phyloP scores from a whole-genome alignment of 2,113 vertebrate species.

The Brachypodius melanocephalos region DNA sequence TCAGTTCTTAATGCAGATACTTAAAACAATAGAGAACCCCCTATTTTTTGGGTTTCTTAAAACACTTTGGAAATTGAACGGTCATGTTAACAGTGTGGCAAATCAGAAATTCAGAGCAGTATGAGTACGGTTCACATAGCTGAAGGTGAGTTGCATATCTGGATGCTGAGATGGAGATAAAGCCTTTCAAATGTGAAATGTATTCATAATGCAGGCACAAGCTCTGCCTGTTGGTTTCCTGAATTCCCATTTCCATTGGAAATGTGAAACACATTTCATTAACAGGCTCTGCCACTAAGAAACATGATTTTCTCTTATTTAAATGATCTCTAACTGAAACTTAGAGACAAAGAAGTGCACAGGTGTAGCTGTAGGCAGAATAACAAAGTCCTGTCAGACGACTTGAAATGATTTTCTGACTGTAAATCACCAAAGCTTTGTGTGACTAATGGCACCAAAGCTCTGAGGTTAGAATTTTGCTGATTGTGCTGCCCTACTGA shows the following conservation, averaged over 20 bases:
- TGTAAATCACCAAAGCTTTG: conserved; percentile 38
- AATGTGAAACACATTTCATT: conserved; percentile 33
- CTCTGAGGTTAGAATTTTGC: conserved; percentile 34
- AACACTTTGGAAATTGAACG: neutral
- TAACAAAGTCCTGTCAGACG: conserved; percentile 15
- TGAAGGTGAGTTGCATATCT: neutral
- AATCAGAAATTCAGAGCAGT: neutral
- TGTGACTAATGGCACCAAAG: conserved; percentile 7
- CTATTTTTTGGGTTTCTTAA: neutral
- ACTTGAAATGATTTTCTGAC: conserved; percentile 44
- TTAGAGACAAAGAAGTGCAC: conserved; percentile 44
- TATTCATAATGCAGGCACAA: conserved; percentile 19
- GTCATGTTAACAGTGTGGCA: neutral
- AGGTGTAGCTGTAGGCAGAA: conserved; percentile 57
- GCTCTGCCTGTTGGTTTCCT: conserved; percentile 23
- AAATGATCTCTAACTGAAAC: conserved; percentile 52
- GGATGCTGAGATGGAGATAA: neutral
- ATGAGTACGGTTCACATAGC: neutral
- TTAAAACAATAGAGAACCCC: neutral
- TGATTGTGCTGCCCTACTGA: conserved; percentile 21
- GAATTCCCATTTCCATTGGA: conserved; percentile 52
- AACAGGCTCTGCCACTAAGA: conserved; percentile 31
- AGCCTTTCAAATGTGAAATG: conserved; percentile 6
- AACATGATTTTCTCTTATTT: conserved; percentile 54
- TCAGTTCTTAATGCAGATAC: neutral